These are phyloP conservation scores for Pomatostomus ruficeps DNA, from an alignment of 2,113 vertebrate species.

Conservation along the genomic window DNA sequence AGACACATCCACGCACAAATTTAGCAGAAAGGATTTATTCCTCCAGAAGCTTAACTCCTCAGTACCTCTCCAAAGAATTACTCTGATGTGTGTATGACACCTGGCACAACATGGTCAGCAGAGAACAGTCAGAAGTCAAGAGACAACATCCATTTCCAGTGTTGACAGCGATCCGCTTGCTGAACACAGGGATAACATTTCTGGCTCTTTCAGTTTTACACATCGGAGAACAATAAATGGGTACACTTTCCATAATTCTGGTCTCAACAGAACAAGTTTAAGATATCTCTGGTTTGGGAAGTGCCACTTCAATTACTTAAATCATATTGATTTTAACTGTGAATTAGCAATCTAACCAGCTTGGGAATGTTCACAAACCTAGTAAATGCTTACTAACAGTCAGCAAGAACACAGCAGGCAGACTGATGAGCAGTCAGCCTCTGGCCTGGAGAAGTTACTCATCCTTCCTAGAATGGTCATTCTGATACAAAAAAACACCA, in stretches of 20 bases:
- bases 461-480: background rate
- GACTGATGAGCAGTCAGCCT: background rate
- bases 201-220: background rate
- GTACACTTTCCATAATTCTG: background rate
- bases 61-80: background rate
- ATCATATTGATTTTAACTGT: background rate
- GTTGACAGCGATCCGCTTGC: background rate
- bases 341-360: background rate
- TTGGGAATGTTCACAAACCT: background rate
- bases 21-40: background rate
- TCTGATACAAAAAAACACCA: background rate
- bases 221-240: background rate
- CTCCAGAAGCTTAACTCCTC: constrained; percentile 6
- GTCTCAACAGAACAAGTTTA: background rate
- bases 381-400: background rate
- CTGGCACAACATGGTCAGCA: background rate
- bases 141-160: background rate
- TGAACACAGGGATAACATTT: background rate
- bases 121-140: background rate
- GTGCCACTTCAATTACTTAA: background rate
- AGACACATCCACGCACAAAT: background rate
- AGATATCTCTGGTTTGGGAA: background rate
- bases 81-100: background rate
- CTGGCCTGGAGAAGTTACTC: background rate
- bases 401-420: background rate